Base-by-base conservation (phyloP, 2,888 invertebrate genomes). In the Ceratothoa steindachneri region DNA sequence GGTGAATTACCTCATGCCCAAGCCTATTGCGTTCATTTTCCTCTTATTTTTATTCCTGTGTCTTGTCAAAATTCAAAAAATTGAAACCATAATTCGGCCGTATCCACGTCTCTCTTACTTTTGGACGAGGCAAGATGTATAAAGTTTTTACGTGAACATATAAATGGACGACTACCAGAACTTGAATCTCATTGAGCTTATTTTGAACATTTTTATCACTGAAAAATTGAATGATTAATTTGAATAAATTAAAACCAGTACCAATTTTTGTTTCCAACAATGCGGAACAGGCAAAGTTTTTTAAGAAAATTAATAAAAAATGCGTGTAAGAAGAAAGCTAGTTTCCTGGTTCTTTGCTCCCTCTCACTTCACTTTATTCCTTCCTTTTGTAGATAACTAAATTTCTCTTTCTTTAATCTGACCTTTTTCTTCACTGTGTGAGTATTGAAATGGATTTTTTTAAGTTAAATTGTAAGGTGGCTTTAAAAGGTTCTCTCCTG, bases 51-150 rank as follows among this genome's bases (percentile, higher is more conserved):
- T 24, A 24, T 60, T 24, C 24, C 27, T 24, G 60, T 60, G 60
- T 60, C 60, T 60, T 60, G 60, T 60, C 60, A 60, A 60, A 24
- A 24, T 60, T 60, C 12, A 24, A 60, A 7, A 24, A 60, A 2
- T 22, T 1, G 24, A 60, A 60, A 24, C 60, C 5, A 22, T 12
- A 60, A 60, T 60, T 60, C 60, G 60, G 60, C 24, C 60, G n/a
- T n/a, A 41, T 41, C 41, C 41, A 41, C 15, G 41, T 41, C 7
- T 9, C 15, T 9, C 19, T 60, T 60, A 24, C 27, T 24, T 24
- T 60, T 60, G 60, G 60, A 60, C 19, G 60, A 60, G 60, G 60
- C 60, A 60, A 60, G 60, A 60, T 60, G 19, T 51, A 51, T 3
- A 15, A 51, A 1, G 52, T 51, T 51, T 51, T 51, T 51, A n/a